These are phyloP conservation scores for Drosophila quadrilineata DNA, from an alignment of 1,140 invertebrate species.

Conservation along the genomic window DNA sequence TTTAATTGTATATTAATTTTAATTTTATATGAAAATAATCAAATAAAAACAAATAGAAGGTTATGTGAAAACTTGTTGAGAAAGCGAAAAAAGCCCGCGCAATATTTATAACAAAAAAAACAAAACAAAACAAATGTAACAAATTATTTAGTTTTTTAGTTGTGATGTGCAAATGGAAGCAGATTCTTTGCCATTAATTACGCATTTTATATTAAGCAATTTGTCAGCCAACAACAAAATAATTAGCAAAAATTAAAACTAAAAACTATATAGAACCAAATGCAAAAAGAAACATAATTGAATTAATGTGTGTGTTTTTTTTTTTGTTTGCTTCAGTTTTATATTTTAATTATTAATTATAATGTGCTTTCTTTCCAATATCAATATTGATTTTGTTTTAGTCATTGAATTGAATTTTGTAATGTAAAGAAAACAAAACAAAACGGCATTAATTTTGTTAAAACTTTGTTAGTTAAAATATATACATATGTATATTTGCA, in stretches of 20 bases:
- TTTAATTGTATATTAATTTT: conserved; percentile 60
- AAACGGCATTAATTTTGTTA: conserved; percentile 33
- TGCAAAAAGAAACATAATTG: conserved; percentile 41
- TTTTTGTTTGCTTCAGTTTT: too few species aligned
- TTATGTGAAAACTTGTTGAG: conserved; percentile 63
- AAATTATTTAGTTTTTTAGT: conserved; percentile 68
- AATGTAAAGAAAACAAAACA: too few species aligned
- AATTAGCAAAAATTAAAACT: conserved; percentile 27
- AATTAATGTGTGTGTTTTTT: conserved; percentile 42
- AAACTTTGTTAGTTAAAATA: conserved; percentile 42
- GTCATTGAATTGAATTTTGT: too few species aligned
- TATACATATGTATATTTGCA: conserved; percentile 2
- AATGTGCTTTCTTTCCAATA: too few species aligned
- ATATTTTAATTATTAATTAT: too few species aligned
- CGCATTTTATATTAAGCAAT: conserved; percentile 67
- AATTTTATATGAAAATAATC: too few species aligned
- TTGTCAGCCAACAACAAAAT: conserved; percentile 46
- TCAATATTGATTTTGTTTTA: conserved; percentile 12
- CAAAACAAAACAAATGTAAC: conserved; percentile 14
- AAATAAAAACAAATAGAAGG: conserved; percentile 41
- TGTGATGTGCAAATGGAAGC: conserved; percentile 41
- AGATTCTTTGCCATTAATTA: conserved; percentile 72
- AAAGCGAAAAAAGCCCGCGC: conserved; percentile 32
- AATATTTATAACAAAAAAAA: conserved; percentile 43
- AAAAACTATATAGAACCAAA: conserved; percentile 35